Percentiles rank a stretch among this genome's conserved stretches.
These are phyloP conservation scores for Aramus guarauna DNA, from an alignment of 2,113 vertebrate genomes.

Conservation along the genomic window DNA sequence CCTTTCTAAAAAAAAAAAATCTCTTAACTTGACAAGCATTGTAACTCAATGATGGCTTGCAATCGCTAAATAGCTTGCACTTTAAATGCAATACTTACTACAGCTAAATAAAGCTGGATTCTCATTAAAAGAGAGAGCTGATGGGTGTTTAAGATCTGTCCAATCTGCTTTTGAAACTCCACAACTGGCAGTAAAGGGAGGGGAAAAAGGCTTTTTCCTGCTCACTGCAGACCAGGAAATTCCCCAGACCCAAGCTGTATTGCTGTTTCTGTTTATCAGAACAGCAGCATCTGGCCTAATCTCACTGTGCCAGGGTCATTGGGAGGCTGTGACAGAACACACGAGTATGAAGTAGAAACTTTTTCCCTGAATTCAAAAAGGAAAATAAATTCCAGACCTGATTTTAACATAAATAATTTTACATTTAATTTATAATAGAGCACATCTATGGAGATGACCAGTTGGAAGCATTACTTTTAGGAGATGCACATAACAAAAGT, in stretches of 20 bases:
- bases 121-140: background rate
- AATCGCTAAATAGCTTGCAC: background rate
- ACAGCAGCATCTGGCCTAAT: background rate
- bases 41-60: background rate
- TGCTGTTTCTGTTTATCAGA: background rate
- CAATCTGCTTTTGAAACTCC: background rate
- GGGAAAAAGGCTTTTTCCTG: background rate
- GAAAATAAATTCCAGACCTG: background rate
- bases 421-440: background rate
- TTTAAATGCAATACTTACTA: background rate
- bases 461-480: background rate
- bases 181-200: background rate
- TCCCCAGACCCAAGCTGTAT: background rate
- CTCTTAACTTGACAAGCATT: background rate
- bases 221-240: background rate
- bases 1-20: background rate
- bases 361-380: background rate
- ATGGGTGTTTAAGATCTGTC: background rate
- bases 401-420: background rate
- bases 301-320: background rate
- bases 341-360: background rate
- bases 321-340: background rate
- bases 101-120: background rate
- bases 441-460: background rate
- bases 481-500: background rate